These are phyloP conservation scores for Astyanax mexicanus DNA, from an alignment of 2,797 vertebrate genomes.

Conservation along the genomic window DNA sequence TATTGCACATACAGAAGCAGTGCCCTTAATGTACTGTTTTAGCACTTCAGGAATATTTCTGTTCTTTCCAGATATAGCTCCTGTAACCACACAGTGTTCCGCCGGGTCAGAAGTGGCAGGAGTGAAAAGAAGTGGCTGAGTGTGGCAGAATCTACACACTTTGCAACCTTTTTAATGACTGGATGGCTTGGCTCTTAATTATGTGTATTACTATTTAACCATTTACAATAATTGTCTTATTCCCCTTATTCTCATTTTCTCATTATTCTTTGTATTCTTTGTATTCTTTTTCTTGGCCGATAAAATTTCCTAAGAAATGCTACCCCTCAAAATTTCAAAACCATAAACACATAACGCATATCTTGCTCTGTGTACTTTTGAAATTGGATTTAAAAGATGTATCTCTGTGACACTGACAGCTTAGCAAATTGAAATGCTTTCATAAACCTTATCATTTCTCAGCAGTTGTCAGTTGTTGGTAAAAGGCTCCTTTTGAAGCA, in stretches of 20 bases:
- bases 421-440: not conserved
- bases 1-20: not conserved
- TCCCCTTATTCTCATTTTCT: not conserved
- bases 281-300: no score
- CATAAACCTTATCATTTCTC: not conserved
- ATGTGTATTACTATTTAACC: not conserved
- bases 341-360: no score
- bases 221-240: not conserved
- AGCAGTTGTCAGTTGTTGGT: not conserved
- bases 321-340: not conserved
- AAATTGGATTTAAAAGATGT: slow-evolving; percentile 6
- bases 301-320: no score
- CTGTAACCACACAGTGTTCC: slow-evolving; percentile 32
- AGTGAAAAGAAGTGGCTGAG: slow-evolving; percentile 49
- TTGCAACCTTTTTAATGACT: slow-evolving; percentile 51
- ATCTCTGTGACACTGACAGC: not conserved
- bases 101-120: slow-evolving; percentile 31
- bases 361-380: not conserved
- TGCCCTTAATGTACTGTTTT: slow-evolving; percentile 21
- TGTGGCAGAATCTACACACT: slow-evolving; percentile 40
- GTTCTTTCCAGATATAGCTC: slow-evolving; percentile 26
- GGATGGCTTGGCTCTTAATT: slow-evolving; percentile 44
- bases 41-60: slow-evolving; percentile 7
- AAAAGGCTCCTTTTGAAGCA: not conserved
- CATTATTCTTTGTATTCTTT: no score